Base-by-base conservation (phyloP, 2,888 invertebrate genomes). In the Magallana nippona region DNA sequence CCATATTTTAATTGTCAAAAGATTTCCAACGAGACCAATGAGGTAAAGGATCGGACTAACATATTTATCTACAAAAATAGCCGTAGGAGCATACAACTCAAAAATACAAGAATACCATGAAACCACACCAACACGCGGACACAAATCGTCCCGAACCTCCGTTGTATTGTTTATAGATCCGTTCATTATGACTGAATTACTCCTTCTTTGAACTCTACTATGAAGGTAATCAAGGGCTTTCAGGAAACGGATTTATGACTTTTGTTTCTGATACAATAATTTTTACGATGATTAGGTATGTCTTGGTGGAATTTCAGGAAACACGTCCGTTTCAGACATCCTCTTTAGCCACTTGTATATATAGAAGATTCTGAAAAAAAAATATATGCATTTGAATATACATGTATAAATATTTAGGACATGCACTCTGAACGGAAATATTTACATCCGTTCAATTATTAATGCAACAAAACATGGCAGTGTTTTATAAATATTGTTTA, bases 21-120 rank as follows among this genome's bases (percentile, higher is more conserved):
- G 79, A 86, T 94, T 94, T 10, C 94, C 94, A 15, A 91, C 71
- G 78, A 92, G 87, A 2, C 93, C 94, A 10, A 94, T 88, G 10
- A 89, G 81, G 84, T 93, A 93, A 92, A 92, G 93, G 10, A 94
- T 84, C 3, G 93, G 90, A 10, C 93, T 92, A 15, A 92, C 86
- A 83, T 89, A 89, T 57, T 92, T 87, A 85, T 93, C 93, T 11
- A 92, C 88, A 1, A 87, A 63, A 10, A 93, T 81, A 1, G 91
- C 90, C 2, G 88, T 87, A 1, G 85, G 85, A 1, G 84, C 84
- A 63, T 83, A 83, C 17, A 85, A 19, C 22, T 44, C 57, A 55
- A 58, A 62, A 11, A 85, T 55, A 78, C 85, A 85, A 8, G 63
- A 57, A 55, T 81, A 77, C 85, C 85, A 83, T 57, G 79, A 79